Evolutionary conservation across 2,888 invertebrate species (phyloP).

Genomic region (Leptothorax acervorum): DNA sequence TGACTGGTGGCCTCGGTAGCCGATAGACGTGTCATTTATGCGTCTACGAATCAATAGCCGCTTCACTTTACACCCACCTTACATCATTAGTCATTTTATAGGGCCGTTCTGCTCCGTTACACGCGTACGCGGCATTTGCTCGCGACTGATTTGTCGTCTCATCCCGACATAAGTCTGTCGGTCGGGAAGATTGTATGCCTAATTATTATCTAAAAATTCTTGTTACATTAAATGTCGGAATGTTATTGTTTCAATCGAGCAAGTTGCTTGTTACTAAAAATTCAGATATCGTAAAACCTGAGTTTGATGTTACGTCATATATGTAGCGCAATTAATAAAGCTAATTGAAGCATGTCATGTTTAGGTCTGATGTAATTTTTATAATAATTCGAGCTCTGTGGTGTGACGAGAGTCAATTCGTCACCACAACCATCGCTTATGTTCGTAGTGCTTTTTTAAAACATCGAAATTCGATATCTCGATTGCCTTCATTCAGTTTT

Average conservation of each 20-base stretch:
- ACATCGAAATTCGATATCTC: background rate
- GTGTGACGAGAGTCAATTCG: constrained; percentile 82
- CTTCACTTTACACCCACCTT: constrained; percentile 80
- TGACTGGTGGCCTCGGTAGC: constrained; percentile 84
- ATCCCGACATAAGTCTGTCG: constrained; percentile 41
- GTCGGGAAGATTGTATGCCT: background rate
- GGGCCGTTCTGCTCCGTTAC: constrained; percentile 72
- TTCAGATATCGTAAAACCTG: background rate
- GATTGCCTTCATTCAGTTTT: background rate
- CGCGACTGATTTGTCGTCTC: constrained; percentile 53
- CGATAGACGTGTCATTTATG: constrained; percentile 85
- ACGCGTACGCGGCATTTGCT: constrained; percentile 57
- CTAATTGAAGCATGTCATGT: constrained; percentile 63
- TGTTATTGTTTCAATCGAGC: background rate
- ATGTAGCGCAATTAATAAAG: constrained; percentile 71
- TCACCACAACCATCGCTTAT: constrained; percentile 79
- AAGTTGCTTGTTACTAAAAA: background rate
- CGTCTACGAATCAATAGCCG: constrained; percentile 84
- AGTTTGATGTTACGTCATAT: constrained; percentile 16
- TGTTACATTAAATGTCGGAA: background rate
- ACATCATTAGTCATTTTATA: constrained; percentile 83
- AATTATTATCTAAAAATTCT: background rate
- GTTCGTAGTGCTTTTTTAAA: constrained; percentile 50
- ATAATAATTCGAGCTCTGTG: constrained; percentile 79
- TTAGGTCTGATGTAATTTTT: constrained; percentile 55